Evolutionary conservation across 2,888 invertebrate genomes (phyloP).

Genomic region (Coenonympha arcania): DNA sequence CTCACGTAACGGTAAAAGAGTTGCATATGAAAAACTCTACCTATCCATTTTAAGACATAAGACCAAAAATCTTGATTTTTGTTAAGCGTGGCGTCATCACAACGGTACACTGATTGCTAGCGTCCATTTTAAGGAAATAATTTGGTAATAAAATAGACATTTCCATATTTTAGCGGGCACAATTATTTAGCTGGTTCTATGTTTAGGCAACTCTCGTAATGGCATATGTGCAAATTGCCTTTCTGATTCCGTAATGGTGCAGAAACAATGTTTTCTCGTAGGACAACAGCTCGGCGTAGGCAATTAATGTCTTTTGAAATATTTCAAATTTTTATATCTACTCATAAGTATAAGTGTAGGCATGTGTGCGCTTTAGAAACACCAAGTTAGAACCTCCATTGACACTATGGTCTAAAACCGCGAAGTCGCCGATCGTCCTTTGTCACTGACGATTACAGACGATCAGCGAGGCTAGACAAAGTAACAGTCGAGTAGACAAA

Average conservation of each 20-base stretch:
- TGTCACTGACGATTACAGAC: too few species aligned
- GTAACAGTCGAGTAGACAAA: too few species aligned
- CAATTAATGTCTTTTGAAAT: too few species aligned
- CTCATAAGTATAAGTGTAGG: too few species aligned
- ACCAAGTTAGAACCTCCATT: too few species aligned
- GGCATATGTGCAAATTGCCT: slow-evolving; percentile 22
- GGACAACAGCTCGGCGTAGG: too few species aligned
- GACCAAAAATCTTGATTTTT: slow-evolving; percentile 16
- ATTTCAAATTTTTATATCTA: too few species aligned
- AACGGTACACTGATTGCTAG: slow-evolving; percentile 29
- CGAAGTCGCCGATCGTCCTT: too few species aligned
- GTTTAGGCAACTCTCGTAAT: slow-evolving; percentile 28
- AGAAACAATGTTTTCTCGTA: too few species aligned
- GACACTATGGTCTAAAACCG: too few species aligned
- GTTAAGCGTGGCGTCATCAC: slow-evolving; percentile 22
- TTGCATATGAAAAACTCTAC: background rate
- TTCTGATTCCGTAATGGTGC: slow-evolving; percentile 22
- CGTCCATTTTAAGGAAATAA: slow-evolving; percentile 29
- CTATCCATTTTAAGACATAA: background rate
- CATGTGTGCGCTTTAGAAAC: too few species aligned
- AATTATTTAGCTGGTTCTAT: slow-evolving; percentile 19
- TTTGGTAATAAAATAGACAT: slow-evolving; percentile 30
- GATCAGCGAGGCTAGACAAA: too few species aligned
- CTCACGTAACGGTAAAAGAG: background rate
- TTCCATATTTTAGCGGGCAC: slow-evolving; percentile 24